phyloP scores from a whole-genome alignment of 2,113 vertebrate genomes.

The Mus spicilegus region DNA sequence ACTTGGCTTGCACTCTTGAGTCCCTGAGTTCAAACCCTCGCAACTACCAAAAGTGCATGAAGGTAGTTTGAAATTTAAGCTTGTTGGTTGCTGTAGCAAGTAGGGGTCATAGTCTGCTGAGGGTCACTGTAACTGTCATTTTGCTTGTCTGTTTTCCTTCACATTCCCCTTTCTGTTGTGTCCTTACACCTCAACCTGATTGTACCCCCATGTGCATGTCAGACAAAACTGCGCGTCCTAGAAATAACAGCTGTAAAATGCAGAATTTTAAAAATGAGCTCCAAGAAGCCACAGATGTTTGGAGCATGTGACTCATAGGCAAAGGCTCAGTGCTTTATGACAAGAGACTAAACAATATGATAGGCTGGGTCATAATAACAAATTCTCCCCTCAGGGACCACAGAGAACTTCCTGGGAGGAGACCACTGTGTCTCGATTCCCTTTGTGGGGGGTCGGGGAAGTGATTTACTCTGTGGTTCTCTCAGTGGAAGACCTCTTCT shows the following conservation, averaged over 20 bases:
- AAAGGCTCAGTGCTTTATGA: conserved; percentile 16
- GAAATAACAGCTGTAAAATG: conserved; percentile 5
- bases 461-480: neutral
- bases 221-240: neutral
- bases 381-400: neutral
- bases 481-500: neutral
- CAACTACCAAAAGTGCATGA: neutral
- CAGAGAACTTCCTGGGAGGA: neutral
- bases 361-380: neutral
- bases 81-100: neutral
- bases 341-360: conserved; percentile 11
- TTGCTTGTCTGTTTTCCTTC: conserved; percentile 14
- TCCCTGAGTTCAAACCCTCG: neutral
- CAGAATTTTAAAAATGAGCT: conserved; percentile 19
- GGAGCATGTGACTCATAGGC: neutral
- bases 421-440: neutral
- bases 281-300: conserved; percentile 14
- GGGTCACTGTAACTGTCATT: neutral
- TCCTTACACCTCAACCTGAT: neutral
- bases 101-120: neutral
- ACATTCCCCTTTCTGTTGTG: neutral
- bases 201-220: neutral
- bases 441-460: neutral
- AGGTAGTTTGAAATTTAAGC: conserved; percentile 29
- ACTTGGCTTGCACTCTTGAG: neutral